These are phyloP conservation scores for Strongylocentrotus purpuratus DNA, from an alignment of 35 echinoderm and acorn worm genomes.

Conservation along the genomic window DNA sequence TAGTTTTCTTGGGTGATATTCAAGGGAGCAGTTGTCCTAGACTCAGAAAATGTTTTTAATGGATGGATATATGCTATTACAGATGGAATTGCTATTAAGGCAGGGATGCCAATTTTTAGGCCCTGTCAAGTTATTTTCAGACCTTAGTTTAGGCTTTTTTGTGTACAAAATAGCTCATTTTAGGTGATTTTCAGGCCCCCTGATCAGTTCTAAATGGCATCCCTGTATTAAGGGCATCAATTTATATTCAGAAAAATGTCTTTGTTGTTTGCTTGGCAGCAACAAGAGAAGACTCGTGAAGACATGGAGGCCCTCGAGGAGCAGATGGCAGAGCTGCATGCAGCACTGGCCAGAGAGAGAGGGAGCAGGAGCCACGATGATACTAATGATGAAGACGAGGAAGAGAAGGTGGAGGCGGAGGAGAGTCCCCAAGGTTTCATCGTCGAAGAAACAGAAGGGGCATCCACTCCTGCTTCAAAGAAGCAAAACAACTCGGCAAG, in stretches of 20 bases:
- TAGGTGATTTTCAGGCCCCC: no score
- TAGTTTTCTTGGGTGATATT: no score
- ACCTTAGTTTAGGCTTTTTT: no score
- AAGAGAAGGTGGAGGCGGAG: background rate
- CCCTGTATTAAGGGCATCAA: no score
- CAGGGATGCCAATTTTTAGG: no score
- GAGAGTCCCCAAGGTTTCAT: background rate
- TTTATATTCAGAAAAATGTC: background rate
- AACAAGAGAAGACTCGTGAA: conserved; percentile 75
- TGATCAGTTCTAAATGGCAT: no score
- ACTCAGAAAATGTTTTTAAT: no score
- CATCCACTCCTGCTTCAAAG: background rate
- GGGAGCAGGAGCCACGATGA: conserved; percentile 25
- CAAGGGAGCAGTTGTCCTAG: no score
- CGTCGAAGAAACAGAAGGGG: background rate
- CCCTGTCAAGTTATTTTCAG: no score
- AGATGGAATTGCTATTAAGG: no score
- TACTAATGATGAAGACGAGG: conserved; percentile 27
- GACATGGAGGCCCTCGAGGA: conserved; percentile 61
- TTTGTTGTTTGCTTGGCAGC: conserved; percentile 50
- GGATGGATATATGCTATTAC: no score
- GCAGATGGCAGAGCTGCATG: conserved; percentile 76
- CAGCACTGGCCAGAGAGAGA: conserved; percentile 41
- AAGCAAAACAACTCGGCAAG: background rate
- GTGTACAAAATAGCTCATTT: no score